These are phyloP conservation scores for Machaerirhynchus nigripectus DNA, from an alignment of 2,113 vertebrate species.

Conservation along the genomic window DNA sequence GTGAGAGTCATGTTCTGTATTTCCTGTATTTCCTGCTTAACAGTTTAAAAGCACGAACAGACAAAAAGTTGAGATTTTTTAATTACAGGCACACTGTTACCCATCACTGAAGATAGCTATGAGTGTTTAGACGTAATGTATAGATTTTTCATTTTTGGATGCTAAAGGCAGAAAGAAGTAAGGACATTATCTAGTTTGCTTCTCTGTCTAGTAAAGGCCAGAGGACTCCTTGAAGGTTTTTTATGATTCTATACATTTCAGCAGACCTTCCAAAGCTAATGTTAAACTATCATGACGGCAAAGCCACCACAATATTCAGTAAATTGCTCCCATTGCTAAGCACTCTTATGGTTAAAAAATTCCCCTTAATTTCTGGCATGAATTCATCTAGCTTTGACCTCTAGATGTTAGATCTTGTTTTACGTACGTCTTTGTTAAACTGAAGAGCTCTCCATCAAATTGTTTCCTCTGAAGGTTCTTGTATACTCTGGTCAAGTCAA, in stretches of 20 bases:
- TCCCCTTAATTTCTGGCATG: not conserved
- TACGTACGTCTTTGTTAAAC: not conserved
- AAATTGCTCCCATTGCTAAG: not conserved
- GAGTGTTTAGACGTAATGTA: not conserved
- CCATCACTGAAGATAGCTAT: not conserved
- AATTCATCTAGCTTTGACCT: not conserved
- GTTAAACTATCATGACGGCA: rapidly evolving
- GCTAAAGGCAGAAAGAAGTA: not conserved
- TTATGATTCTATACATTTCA: not conserved
- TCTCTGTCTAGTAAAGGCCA: not conserved
- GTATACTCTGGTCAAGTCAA: conserved; percentile 42
- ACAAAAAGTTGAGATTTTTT: not conserved
- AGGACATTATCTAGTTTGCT: not conserved
- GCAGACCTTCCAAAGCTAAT: not conserved
- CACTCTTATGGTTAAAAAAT: not conserved
- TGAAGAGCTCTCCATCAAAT: conserved; percentile 62
- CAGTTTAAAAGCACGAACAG: not conserved
- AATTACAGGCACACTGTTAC: not conserved
- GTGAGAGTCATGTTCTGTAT: not conserved
- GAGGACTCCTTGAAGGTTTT: not conserved
- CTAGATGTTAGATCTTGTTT: not conserved
- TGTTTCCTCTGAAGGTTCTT: conserved; percentile 51
- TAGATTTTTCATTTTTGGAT: not conserved
- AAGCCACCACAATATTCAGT: not conserved
- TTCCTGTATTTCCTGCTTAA: not conserved